Evolutionary conservation across 2,113 vertebrate species (phyloP), one percentile per base, ranked within the genome.

Genomic region (Caracal caracal): DNA sequence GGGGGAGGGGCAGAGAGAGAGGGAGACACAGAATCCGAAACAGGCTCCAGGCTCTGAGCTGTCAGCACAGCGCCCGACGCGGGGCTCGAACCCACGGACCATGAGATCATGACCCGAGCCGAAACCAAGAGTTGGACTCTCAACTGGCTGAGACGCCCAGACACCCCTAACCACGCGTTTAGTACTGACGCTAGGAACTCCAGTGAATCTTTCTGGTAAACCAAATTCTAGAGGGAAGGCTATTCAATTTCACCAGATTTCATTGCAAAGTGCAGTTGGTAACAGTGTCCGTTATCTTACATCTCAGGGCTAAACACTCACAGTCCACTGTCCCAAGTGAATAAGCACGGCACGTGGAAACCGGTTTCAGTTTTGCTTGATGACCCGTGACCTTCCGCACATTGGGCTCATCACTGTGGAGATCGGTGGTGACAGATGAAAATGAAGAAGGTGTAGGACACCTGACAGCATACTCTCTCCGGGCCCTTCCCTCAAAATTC

Each of bases 271-370:
- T 53, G 43, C 24, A 61, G 28, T 78, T 96, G 43, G 12, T 93
- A 76, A 94, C 59, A 61, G 87, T 22, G 68, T 63, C 94, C 95
- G 37, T 79, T 90, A 79, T 43, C 93, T 93, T 59, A 66, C 71
- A 91, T 86, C 88, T 88, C 37, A 76, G 88, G 53, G 88, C 84
- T 88, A 84, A 88, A 95, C 84, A 71, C 28, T 33, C 53, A n/a
- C 83, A 3, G 20, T 51, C 73, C 47, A 28, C 82, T 68, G 95
- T 24, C 49, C 83, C 8, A 1, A 16, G 5, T 68, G 78, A 66
- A 47, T 63, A 47, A 87, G 87, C 3, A 0, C 59, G 5, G 68
- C 0, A 0, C 5, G 4, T 43, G 35, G 90, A 79, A 82, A 28
- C 33, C 0, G 35, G 79, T 5, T 76, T 65, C 53, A 35, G 43